Evolutionary conservation across 2,888 invertebrate species (phyloP).

Genomic region (Perithous albicinctus): DNA sequence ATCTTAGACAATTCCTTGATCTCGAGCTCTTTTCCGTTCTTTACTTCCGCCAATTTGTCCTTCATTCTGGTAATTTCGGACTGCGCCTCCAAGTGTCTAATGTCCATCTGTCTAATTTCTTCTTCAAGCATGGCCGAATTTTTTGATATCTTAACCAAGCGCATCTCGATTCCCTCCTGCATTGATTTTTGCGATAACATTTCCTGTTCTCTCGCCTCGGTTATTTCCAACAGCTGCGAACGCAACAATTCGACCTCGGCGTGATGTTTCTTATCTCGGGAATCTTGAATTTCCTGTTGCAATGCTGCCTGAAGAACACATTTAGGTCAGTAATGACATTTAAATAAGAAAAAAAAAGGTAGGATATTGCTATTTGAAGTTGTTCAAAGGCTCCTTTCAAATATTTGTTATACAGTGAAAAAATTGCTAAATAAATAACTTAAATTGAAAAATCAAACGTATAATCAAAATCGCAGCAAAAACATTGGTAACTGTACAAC

Average conservation of each 20-base stretch:
- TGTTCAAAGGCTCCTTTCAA: too few relatives aligned
- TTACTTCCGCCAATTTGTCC: conserved; percentile 59
- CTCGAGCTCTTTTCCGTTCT: conserved; percentile 65
- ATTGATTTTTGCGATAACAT: conserved; percentile 60
- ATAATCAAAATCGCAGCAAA: too few relatives aligned
- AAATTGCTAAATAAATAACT: too few relatives aligned
- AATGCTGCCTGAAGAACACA: conserved; percentile 72
- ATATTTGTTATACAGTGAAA: too few relatives aligned
- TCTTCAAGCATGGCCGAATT: conserved; percentile 44
- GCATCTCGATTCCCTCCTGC: conserved; percentile 69
- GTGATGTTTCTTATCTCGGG: conserved; percentile 73
- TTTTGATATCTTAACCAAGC: conserved; percentile 64
- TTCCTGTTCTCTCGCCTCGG: conserved; percentile 66
- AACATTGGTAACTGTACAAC: too few relatives aligned
- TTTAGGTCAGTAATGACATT: neutral
- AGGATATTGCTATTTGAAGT: neutral
- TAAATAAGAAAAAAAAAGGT: neutral
- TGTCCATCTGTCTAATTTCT: conserved; percentile 45
- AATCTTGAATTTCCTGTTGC: conserved; percentile 75
- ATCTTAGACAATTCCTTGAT: conserved; percentile 62
- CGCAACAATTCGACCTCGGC: conserved; percentile 73
- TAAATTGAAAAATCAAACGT: too few relatives aligned
- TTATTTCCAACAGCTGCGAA: conserved; percentile 70
- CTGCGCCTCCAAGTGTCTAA: conserved; percentile 13
- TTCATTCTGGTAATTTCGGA: conserved; percentile 63